Evolutionary conservation across 2,113 vertebrate species (phyloP).

Genomic region (Corvus hawaiiensis): DNA sequence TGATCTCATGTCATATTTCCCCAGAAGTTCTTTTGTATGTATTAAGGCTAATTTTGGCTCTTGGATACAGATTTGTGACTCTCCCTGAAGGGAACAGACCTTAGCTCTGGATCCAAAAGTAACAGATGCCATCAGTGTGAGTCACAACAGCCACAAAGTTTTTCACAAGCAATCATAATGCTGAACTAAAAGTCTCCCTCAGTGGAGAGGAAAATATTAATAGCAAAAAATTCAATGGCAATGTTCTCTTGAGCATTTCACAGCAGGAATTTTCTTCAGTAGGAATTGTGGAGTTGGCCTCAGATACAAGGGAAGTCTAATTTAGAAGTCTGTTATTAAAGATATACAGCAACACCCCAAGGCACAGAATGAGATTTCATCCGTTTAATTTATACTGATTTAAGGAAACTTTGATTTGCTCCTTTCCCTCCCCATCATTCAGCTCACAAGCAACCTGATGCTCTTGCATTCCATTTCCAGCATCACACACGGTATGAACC

Average conservation of each 20-base stretch:
- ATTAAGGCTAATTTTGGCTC: slow-evolving; percentile 1
- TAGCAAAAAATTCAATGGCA: background rate
- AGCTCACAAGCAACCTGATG: background rate
- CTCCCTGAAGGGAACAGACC: slow-evolving; percentile 10
- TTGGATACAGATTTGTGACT: background rate
- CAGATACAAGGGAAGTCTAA: background rate
- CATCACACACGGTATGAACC: background rate
- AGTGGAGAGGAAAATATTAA: background rate
- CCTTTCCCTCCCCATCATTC: background rate
- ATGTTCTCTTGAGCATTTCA: background rate
- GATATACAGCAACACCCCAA: background rate
- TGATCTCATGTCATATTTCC: background rate
- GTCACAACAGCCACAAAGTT: slow-evolving; percentile 25
- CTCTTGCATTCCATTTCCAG: background rate
- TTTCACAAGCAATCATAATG: background rate
- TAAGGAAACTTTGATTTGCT: background rate
- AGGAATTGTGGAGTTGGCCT: background rate
- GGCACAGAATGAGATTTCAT: background rate
- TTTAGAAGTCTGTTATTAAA: background rate
- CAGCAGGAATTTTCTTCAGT: background rate
- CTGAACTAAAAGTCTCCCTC: background rate
- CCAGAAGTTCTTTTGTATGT: background rate
- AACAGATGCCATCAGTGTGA: slow-evolving; percentile 40
- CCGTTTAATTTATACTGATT: background rate
- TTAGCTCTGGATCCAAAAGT: slow-evolving; percentile 12